phyloP scores from a whole-genome alignment of 2,797 vertebrate species.

The Glyptemys insculpta region DNA sequence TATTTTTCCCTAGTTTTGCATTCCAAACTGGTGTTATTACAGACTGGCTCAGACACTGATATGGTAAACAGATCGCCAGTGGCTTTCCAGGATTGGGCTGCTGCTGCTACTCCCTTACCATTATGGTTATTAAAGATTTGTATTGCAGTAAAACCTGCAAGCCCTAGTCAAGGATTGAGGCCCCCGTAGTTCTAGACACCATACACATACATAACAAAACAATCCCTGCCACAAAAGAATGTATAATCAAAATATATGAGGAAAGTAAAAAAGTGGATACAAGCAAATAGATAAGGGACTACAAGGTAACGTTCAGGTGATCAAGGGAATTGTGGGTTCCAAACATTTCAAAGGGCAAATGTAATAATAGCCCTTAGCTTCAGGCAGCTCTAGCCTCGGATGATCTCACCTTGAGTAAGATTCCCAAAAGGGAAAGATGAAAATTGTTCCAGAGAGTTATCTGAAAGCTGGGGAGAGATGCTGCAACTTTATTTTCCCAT shows the following conservation, averaged over 20 bases:
- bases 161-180: neutral
- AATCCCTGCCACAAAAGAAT: neutral
- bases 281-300: neutral
- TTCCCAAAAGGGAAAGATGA: neutral
- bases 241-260: neutral
- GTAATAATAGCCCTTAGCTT: neutral
- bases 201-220: neutral
- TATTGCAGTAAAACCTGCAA: neutral
- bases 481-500: neutral
- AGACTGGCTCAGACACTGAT: slow-evolving; percentile 14
- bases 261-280: neutral
- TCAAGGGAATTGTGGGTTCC: neutral
- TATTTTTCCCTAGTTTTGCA: slow-evolving; percentile 29
- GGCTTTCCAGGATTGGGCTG: neutral
- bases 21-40: neutral
- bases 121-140: neutral
- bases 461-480: neutral
- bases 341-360: neutral
- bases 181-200: neutral
- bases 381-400: neutral
- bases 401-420: neutral
- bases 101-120: slow-evolving; percentile 12
- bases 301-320: neutral
- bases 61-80: neutral
- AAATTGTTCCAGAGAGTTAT: neutral